A percentile compares a stretch with the other conserved stretches of the same genome.
phyloP scores from a whole-genome alignment of 2,888 invertebrate genomes.

The Carterocephalus palaemon region DNA sequence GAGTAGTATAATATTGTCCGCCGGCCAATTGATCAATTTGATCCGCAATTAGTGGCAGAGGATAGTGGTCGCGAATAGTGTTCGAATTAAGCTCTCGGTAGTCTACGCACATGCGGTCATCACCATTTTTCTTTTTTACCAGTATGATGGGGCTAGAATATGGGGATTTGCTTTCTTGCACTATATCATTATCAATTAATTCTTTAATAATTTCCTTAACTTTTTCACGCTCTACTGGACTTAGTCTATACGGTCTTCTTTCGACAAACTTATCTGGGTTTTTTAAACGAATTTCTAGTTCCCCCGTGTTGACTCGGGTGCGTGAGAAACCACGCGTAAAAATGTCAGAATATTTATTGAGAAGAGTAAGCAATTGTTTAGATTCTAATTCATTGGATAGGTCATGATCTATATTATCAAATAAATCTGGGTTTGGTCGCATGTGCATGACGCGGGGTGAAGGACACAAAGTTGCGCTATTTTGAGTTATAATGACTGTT shows the following conservation, averaged over 20 bases:
- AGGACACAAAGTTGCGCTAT: conserved; percentile 9
- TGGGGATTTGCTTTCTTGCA: not conserved
- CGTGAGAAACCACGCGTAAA: conserved; percentile 19
- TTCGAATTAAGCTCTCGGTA: conserved; percentile 31
- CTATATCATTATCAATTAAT: not conserved
- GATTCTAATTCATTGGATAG: conserved; percentile 8
- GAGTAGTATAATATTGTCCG: conserved; percentile 21
- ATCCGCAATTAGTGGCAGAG: conserved; percentile 31
- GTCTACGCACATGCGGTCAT: conserved; percentile 36
- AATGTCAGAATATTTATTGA: conserved; percentile 20
- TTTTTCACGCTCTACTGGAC: not conserved
- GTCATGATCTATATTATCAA: conserved; percentile 18
- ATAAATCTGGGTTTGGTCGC: conserved; percentile 12
- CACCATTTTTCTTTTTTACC: conserved; percentile 29
- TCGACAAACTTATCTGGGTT: not conserved
- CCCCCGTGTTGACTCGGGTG: conserved; percentile 13
- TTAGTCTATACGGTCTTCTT: not conserved
- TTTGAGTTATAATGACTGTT: conserved; percentile 20
- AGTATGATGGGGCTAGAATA: not conserved
- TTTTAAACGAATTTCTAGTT: not conserved
- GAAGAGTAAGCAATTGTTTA: conserved; percentile 9
- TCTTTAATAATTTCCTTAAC: not conserved
- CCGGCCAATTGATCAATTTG: conserved; percentile 32
- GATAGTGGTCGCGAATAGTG: conserved; percentile 31
- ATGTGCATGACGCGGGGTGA: conserved; percentile 9